Percentiles rank a stretch among this genome's conserved stretches.
phyloP scores from a whole-genome alignment of 30 jellyfish, hydroid and myxozoan species.

The Hydractinia echinata region DNA sequence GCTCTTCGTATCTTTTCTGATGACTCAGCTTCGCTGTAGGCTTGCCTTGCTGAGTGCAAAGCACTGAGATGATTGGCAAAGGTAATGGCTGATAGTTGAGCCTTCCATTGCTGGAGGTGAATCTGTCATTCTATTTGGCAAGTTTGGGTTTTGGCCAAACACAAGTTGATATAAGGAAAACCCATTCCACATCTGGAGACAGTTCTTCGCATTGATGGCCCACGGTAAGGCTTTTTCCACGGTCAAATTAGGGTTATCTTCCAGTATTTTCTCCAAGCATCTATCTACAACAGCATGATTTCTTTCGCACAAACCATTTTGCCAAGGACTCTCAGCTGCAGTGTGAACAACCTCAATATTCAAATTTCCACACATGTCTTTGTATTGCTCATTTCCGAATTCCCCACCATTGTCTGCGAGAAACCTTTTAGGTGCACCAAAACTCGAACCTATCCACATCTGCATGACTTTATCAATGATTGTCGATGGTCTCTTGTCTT shows the following conservation, averaged over 20 bases:
- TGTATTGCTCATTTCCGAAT: not conserved
- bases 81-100: not conserved
- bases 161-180: no score
- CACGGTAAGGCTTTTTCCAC: slow-evolving; percentile 32
- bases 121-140: not conserved
- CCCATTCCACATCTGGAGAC: not conserved
- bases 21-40: not conserved
- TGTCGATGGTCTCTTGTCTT: slow-evolving; percentile 7
- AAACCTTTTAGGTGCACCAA: no score
- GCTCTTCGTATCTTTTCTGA: not conserved
- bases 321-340: slow-evolving; percentile 25
- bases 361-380: not conserved
- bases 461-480: no score
- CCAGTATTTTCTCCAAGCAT: slow-evolving; percentile 13
- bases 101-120: not conserved
- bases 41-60: not conserved
- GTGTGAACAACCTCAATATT: not conserved
- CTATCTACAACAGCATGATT: no score
- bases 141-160: no score
- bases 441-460: no score
- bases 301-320: no score
- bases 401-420: no score
- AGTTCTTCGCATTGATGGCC: slow-evolving; percentile 39
- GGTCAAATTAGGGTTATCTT: slow-evolving; percentile 24
- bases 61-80: not conserved